Base-by-base conservation (phyloP, 2,888 invertebrate species). In the Volucella zonaria region DNA sequence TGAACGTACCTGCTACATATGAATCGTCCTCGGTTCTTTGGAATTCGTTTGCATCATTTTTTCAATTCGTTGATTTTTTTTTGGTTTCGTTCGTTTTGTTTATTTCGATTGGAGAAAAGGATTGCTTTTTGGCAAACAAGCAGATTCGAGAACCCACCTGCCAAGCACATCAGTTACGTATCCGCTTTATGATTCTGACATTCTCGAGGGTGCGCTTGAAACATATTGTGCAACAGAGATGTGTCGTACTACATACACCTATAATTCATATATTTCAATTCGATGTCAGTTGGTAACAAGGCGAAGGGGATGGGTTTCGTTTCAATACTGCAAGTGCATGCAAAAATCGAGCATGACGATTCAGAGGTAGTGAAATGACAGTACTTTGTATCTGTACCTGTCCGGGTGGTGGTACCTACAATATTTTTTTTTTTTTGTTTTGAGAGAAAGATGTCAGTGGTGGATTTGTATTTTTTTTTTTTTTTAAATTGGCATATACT, bases 231-330 rank as follows among this genome's bases (percentile, higher is more conserved):
- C 83, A 80, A 70, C 68, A 79, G 23, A 64, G 59, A 51, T 56
- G 56, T 47, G 70, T 3, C 8, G 64, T 66, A 43, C 68, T 61
- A 73, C 78, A 68, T 70, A 67, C 81, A 85, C 56, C 81, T 67
- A 81, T 85, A 81, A 82, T 64, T 81, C 80, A 80, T 80, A 83
- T 6, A 75, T 80, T 83, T 75, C 83, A 85, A 67, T 76, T 76
- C 67, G 71, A 66, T 77, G 82, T 74, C 82, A 82, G 62, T 52
- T 64, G 15, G 43, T 15, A n/a, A 38, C 11, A 8, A 42, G 43
- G 14, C n/a, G 51, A 8, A 12, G 15, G 8, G 23, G 38, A 3
- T 42, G 61, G 31, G 23, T 3, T 18, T 11, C 40, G 14, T 70
- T 56, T 54, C 59, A 62, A 18, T 58, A 40, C 58, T 23, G 47